Conservation (phyloP, 2,888 invertebrate genomes). For the Amiota minor region DNA sequence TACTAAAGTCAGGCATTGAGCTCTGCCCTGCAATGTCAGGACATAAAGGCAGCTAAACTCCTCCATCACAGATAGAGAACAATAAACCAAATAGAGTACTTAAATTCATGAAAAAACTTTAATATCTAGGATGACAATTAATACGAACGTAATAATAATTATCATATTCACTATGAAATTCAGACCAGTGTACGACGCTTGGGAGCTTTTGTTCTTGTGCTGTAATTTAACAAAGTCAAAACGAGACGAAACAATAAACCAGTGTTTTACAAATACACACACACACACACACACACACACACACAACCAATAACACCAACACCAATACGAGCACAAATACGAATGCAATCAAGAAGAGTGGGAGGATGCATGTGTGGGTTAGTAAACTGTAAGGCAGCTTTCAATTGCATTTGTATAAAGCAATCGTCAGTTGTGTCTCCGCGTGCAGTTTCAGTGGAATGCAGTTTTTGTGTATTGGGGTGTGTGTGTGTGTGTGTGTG, state of each 20-base stretch:
- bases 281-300: slow-evolving; percentile 32
- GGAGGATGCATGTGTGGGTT: too few species aligned
- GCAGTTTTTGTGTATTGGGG: neutral
- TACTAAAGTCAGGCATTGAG: too few species aligned
- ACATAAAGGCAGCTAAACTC: too few species aligned
- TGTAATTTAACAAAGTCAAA: slow-evolving; percentile 72
- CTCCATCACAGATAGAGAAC: too few species aligned
- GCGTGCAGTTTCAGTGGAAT: neutral
- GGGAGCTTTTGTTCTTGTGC: slow-evolving; percentile 66
- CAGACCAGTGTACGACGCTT: neutral
- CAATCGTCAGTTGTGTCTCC: slow-evolving; percentile 25
- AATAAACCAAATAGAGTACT: slow-evolving; percentile 34
- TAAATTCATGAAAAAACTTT: slow-evolving; percentile 30
- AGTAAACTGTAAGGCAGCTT: too few species aligned
- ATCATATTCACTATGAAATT: slow-evolving; percentile 42
- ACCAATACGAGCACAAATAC: slow-evolving; percentile 28
- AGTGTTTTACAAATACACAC: slow-evolving; percentile 25
- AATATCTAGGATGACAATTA: too few species aligned
- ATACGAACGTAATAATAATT: slow-evolving; percentile 30
- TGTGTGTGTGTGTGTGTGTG: slow-evolving; percentile 25
- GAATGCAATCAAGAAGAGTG: slow-evolving; percentile 19
- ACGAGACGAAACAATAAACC: slow-evolving; percentile 67
- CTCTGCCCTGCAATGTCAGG: too few species aligned
- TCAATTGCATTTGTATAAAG: neutral
- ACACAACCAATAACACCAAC: slow-evolving; percentile 35